Base-by-base conservation (phyloP, 1,140 invertebrate genomes). In the Apis laboriosa region DNA sequence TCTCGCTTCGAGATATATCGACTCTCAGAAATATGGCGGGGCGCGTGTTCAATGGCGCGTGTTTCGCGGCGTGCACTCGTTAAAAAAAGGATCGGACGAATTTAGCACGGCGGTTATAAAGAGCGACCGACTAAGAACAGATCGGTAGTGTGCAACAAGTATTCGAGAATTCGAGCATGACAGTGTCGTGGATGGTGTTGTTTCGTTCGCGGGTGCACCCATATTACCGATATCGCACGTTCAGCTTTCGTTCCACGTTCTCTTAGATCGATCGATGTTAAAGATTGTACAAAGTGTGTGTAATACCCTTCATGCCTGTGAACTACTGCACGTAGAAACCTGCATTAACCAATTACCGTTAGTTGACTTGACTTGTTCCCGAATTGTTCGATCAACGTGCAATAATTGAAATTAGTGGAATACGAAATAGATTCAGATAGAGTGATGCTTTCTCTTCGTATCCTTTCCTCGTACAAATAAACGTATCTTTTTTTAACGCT, bases 81-180 rank as follows among this genome's bases (percentile, higher is more conserved):
- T 60, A 28, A 72, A 79, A 82, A 55, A 71, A 72, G 51, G 12
- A 21, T 8, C 60, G 51, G 66, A 66, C 67, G 58, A 66, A 79
- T 56, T 79, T 83, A 82, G 81, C 49, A 13, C 60, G 24, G 5
- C 12, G 55, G 17, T 17, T 28, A n/a, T 51, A 67, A 60, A 28
- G 64, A 43, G 77, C 60, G 19, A 75, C 77, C 28, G 34, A 4
- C 77, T 74, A 80, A 74, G 67, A 71, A 80, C 74, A 80, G 77
- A 68, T 84, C 70, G 70, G 34, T 61, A 79, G 77, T 79, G 82
- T 79, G 77, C 77, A 84, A 83, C 66, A 83, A 83, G 75, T 83
- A 77, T 56, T 77, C 28, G 49, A 71, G 11, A 76, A 79, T 78
- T 28, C 9, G 55, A 34, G 53, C 21, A 28, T 43, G 8, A 21